Base-by-base conservation (phyloP, 2,113 vertebrate genomes). In the Erythrolamprus reginae region DNA sequence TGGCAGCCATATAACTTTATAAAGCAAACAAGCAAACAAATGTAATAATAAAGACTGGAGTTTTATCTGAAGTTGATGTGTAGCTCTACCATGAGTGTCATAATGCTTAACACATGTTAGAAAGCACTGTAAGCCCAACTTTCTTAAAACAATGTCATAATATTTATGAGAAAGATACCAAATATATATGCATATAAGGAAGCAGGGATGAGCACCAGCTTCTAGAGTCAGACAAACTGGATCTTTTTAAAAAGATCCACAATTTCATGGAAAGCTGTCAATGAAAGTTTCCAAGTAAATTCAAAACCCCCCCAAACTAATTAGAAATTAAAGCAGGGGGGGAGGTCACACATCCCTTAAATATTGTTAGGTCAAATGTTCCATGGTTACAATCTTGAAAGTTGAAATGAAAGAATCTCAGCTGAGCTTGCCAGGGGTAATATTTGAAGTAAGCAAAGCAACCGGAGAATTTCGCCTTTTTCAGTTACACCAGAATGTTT, bases 401-500 rank as follows among this genome's bases (percentile, higher is more conserved):
- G 88, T 70, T 45, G 88, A 61, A 47, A 86, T 86, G 9, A 2
- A 77, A 38, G 50, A 45, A 51, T 86, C 33, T 47, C 55, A 53
- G 8, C 24, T n/a, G 61, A 84, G 17, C 48, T 89, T 85, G 87
- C 87, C 82, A 88, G 53, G n/a, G 47, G 51, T 82, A 83, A 88
- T 91, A 88, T 91, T 87, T 86, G 51, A 82, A 86, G 70, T 24
- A 61, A 88, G 56, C 90, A 42, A 33, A 84, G 48, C 45, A 58
- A 53, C 48, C 24, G 55, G 53, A 33, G 7, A 38, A 38, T 21
- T 77, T 77, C 7, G 42, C 21, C 28, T 53, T 28, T 85, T 51
- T 55, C 38, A 52, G 50, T 89, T 77, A n/a, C 26, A 53, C 82
- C 52, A 84, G 26, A 53, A 89, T 88, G 9, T 17, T 88, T 89